phyloP scores from a whole-genome alignment of 2,888 invertebrate species.

The Phlogophora meticulosa region DNA sequence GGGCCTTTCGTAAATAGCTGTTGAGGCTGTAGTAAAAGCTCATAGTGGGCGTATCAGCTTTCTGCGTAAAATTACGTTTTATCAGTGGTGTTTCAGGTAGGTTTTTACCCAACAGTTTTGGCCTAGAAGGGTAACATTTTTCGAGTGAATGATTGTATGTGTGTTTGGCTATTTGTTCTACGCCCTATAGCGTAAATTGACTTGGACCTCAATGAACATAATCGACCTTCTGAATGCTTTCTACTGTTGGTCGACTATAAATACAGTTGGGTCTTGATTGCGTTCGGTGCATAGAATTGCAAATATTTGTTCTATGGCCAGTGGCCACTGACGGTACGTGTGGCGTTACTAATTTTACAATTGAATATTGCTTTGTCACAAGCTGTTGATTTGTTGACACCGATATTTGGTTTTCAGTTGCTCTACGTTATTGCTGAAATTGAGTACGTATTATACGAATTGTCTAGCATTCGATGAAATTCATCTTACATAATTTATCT shows the following conservation, averaged over 20 bases:
- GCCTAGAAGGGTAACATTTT: too few species aligned
- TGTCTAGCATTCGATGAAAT: neutral
- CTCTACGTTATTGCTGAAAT: neutral
- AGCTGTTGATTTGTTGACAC: slow-evolving; percentile 12
- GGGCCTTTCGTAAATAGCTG: too few species aligned
- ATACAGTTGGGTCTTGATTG: slow-evolving; percentile 69
- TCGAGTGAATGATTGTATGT: too few species aligned
- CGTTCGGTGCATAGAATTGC: slow-evolving; percentile 64
- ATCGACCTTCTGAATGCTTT: slow-evolving; percentile 5
- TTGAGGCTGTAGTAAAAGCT: too few species aligned
- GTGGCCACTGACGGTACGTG: slow-evolving; percentile 37
- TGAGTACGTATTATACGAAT: neutral
- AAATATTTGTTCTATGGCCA: slow-evolving; percentile 58
- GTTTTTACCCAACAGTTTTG: too few species aligned
- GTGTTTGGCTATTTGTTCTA: too few species aligned
- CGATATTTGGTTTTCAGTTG: slow-evolving; percentile 8
- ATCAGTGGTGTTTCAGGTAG: too few species aligned
- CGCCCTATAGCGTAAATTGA: too few species aligned
- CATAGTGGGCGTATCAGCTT: too few species aligned
- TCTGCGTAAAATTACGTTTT: too few species aligned
- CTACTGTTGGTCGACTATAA: slow-evolving; percentile 22
- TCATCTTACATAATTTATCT: too few species aligned
- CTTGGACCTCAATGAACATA: neutral
- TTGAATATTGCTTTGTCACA: slow-evolving; percentile 35
- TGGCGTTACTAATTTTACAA: slow-evolving; percentile 44